Percentiles rank a stretch among this genome's conserved stretches.
Conservation (phyloP, 1,140 invertebrate species). For the Halotydeus destructor region DNA sequence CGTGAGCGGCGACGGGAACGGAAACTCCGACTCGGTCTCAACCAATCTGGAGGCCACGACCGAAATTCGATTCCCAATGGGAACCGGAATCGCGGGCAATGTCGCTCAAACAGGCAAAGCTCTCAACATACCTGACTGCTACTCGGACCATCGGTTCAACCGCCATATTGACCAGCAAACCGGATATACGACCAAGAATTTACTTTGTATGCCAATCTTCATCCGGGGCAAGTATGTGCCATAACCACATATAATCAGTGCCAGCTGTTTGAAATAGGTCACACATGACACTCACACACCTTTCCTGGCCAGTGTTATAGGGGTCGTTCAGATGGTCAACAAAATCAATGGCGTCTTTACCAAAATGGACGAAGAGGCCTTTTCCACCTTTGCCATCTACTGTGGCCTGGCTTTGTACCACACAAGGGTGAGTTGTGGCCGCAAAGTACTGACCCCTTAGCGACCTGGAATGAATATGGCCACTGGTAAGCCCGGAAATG, state of each 20-base stretch:
- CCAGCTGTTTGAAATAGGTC: not conserved
- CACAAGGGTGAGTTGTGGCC: constrained; percentile 36
- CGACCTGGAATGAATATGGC: not conserved
- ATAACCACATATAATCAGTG: too few species aligned
- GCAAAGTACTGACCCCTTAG: too few species aligned
- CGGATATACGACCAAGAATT: constrained; percentile 48
- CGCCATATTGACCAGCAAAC: constrained; percentile 47
- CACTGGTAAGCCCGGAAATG: not conserved
- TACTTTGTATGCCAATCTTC: constrained; percentile 65
- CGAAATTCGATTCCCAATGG: constrained; percentile 32
- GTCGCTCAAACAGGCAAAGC: constrained; percentile 52
- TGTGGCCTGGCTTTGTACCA: constrained; percentile 63
- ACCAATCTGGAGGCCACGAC: constrained; percentile 15
- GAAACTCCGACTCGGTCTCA: too few species aligned
- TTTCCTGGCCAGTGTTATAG: constrained; percentile 38
- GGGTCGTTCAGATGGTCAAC: constrained; percentile 72
- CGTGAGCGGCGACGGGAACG: constrained; percentile 29
- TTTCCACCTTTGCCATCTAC: constrained; percentile 61
- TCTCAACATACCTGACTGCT: constrained; percentile 54
- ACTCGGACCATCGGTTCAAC: constrained; percentile 55
- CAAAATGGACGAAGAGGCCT: constrained; percentile 52
- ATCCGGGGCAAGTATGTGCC: constrained; percentile 35
- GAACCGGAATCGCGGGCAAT: constrained; percentile 40
- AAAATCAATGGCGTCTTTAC: constrained; percentile 45
- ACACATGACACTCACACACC: not conserved